phyloP scores from a whole-genome alignment of 2,888 invertebrate species.

The Hypselothyrea guttata region DNA sequence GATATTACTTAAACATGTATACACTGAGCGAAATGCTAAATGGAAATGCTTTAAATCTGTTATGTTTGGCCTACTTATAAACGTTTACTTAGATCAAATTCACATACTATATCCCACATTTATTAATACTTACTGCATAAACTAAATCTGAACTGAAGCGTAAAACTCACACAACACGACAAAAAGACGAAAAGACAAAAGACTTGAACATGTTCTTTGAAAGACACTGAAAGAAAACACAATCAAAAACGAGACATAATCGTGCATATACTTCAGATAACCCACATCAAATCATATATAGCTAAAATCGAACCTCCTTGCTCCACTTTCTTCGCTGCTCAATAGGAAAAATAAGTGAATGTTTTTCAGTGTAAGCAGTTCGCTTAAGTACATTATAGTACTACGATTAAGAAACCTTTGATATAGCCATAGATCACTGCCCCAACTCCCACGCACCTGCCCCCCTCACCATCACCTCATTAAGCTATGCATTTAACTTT shows the following conservation, averaged over 20 bases:
- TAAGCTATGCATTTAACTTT: slow-evolving; percentile 53
- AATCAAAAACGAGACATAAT: slow-evolving; percentile 48
- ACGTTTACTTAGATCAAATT: slow-evolving; percentile 66
- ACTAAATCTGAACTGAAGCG: slow-evolving; percentile 4
- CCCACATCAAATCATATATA: slow-evolving; percentile 7
- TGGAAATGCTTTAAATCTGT: slow-evolving; percentile 72
- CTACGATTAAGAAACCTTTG: background rate
- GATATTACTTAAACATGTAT: slow-evolving; percentile 60
- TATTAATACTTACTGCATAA: slow-evolving; percentile 22
- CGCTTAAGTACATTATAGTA: slow-evolving; percentile 3
- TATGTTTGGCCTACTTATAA: slow-evolving; percentile 73
- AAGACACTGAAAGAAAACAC: slow-evolving; percentile 38
- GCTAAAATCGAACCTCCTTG: background rate
- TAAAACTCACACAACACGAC: slow-evolving; percentile 32
- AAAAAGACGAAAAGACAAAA: no score
- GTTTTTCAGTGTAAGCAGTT: slow-evolving; percentile 4
- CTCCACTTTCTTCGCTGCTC: slow-evolving; percentile 23
- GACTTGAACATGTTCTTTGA: slow-evolving; percentile 58
- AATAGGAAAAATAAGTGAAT: slow-evolving; percentile 4
- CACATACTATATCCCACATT: slow-evolving; percentile 23
- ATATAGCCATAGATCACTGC: slow-evolving; percentile 44
- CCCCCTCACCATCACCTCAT: slow-evolving; percentile 20
- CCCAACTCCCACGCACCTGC: background rate
- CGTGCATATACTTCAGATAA: slow-evolving; percentile 14
- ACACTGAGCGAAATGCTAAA: slow-evolving; percentile 73